Conservation (phyloP, 2,888 invertebrate genomes). For the Priocnemis perturbator region DNA sequence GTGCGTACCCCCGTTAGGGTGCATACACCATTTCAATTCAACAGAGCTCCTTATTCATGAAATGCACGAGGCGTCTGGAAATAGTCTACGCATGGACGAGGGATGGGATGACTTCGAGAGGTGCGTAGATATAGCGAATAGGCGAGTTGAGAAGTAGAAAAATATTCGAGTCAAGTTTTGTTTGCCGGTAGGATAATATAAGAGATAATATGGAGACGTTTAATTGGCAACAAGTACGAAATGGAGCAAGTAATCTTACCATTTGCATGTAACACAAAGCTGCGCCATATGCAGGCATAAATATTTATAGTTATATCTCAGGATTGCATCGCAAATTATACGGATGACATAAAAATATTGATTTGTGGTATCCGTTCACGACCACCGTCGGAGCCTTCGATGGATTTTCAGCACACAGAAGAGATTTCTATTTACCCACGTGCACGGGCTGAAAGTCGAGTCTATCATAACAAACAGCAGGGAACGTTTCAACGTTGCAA, state of each 20-base stretch:
- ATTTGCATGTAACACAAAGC: too few relatives aligned
- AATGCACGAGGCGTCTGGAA: constrained; percentile 37
- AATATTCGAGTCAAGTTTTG: neutral
- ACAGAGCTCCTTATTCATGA: constrained; percentile 67
- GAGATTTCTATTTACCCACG: constrained; percentile 32
- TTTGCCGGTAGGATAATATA: neutral
- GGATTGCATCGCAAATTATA: too few relatives aligned
- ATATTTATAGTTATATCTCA: too few relatives aligned
- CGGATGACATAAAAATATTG: too few relatives aligned
- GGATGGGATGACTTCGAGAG: constrained; percentile 44
- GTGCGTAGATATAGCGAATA: constrained; percentile 36
- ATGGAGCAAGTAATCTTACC: too few relatives aligned
- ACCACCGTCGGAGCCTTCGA: too few relatives aligned
- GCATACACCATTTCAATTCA: constrained; percentile 62
- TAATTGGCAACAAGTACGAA: too few relatives aligned
- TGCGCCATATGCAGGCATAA: too few relatives aligned
- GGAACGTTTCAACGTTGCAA: constrained; percentile 40
- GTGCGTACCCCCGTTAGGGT: constrained; percentile 55
- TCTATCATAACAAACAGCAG: constrained; percentile 51
- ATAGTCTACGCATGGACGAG: constrained; percentile 10
- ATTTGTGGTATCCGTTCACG: too few relatives aligned
- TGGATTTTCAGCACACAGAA: neutral
- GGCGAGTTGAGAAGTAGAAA: neutral
- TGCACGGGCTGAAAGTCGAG: constrained; percentile 46
- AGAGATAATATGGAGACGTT: neutral